Evolutionary conservation across 2,113 vertebrate species (phyloP).

Genomic region (Trichomycterus rosablanca): DNA sequence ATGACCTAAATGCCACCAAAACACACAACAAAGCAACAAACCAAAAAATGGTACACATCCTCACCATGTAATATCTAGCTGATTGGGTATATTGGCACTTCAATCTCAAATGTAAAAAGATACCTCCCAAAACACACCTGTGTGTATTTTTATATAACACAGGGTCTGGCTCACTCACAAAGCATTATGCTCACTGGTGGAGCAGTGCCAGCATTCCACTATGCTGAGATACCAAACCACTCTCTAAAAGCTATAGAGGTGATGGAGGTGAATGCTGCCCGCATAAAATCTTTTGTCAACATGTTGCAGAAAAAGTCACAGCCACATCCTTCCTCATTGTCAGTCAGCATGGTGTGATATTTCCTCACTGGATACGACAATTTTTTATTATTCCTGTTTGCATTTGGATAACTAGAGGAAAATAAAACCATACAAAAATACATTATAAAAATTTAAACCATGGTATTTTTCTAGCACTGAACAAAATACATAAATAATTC

Average conservation of each 20-base stretch:
- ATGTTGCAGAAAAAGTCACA: background rate
- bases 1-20: too few relatives aligned
- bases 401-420: too few relatives aligned
- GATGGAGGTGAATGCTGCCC: background rate
- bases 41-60: too few relatives aligned
- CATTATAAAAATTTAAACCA: too few relatives aligned
- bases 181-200: background rate
- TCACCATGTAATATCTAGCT: too few relatives aligned
- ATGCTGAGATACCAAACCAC: background rate
- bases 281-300: background rate
- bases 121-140: slow-evolving; percentile 24
- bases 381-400: background rate
- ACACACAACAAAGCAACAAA: too few relatives aligned
- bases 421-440: too few relatives aligned
- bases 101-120: too few relatives aligned
- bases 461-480: too few relatives aligned
- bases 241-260: slow-evolving; percentile 16
- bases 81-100: too few relatives aligned
- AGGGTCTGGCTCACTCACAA: too few relatives aligned
- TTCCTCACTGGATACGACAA: background rate
- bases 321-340: background rate
- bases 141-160: slow-evolving; percentile 17
- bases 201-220: slow-evolving; percentile 14
- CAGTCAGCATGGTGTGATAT: background rate
- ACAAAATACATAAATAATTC: too few relatives aligned